Evolutionary conservation across 1,140 invertebrate genomes (phyloP).

Genomic region (Drosophila sturtevanti): DNA sequence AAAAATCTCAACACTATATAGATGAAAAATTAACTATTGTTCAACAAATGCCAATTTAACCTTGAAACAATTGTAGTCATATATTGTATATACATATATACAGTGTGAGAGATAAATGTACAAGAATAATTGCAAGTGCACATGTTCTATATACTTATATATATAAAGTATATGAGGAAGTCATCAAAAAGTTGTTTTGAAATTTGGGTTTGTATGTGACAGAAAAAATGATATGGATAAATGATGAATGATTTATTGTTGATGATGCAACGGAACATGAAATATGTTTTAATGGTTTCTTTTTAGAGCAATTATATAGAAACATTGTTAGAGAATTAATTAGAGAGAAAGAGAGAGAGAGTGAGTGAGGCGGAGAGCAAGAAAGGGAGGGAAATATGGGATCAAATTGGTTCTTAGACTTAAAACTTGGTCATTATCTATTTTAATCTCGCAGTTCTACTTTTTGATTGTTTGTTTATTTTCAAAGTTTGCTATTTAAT

Average conservation of each 20-base stretch:
- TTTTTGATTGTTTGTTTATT: no score
- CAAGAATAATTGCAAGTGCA: not conserved
- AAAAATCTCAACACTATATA: slow-evolving; percentile 2
- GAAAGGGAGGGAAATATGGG: no score
- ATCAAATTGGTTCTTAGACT: no score
- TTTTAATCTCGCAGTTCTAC: no score
- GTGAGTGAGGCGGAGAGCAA: no score
- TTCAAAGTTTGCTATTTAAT: no score
- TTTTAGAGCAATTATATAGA: no score
- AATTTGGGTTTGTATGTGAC: not conserved
- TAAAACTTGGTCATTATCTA: no score
- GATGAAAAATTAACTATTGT: slow-evolving; percentile 3
- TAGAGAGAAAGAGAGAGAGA: no score
- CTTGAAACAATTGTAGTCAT: slow-evolving; percentile 14
- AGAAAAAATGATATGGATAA: not conserved
- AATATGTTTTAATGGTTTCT: no score
- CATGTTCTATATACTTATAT: not conserved
- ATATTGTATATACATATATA: not conserved
- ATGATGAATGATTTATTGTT: not conserved
- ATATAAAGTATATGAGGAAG: not conserved
- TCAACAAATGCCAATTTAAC: slow-evolving; percentile 1
- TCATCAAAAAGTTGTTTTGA: slow-evolving; percentile 1
- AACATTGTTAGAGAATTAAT: no score
- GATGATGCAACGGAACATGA: not conserved
- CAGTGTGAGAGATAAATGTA: not conserved